Evolutionary conservation across 1,140 invertebrate genomes (phyloP).

Genomic region (Goniozus legneri): DNA sequence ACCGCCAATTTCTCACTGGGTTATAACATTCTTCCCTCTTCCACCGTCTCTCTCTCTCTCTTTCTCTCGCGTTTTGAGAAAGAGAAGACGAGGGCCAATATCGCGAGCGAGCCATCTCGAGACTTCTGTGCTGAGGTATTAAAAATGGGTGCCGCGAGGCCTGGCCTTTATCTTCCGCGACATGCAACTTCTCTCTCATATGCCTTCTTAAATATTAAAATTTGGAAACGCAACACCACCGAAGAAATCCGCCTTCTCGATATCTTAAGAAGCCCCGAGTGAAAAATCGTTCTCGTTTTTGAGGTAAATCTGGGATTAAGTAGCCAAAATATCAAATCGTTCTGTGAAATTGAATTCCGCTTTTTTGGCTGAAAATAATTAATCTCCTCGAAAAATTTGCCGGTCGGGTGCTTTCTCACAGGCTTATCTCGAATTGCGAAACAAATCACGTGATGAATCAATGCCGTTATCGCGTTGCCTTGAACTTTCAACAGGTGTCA

Average conservation of each 20-base stretch:
- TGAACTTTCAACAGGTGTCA: constrained; percentile 17
- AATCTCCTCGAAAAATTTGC: too few relatives aligned
- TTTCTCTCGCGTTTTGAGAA: too few relatives aligned
- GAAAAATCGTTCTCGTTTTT: too few relatives aligned
- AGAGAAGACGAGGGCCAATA: constrained; percentile 19
- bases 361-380: too few relatives aligned
- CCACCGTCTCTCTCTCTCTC: too few relatives aligned
- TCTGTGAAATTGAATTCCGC: too few relatives aligned
- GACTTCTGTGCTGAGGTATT: constrained; percentile 49
- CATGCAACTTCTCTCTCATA: background rate
- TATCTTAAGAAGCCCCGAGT: background rate
- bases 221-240: constrained; percentile 37
- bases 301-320: too few relatives aligned
- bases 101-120: constrained; percentile 38
- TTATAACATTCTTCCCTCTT: too few relatives aligned
- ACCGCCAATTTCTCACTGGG: constrained; percentile 47
- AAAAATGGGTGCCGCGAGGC: constrained; percentile 41
- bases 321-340: too few relatives aligned
- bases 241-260: constrained; percentile 13
- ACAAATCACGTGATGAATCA: too few relatives aligned
- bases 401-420: too few relatives aligned
- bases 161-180: constrained; percentile 33
- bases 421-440: too few relatives aligned
- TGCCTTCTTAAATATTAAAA: constrained; percentile 37
- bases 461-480: constrained; percentile 13